Evolutionary conservation across 2,113 vertebrate species (phyloP), one percentile per base, ranked within the genome.

Genomic region (Phylloscopus trochiloides): DNA sequence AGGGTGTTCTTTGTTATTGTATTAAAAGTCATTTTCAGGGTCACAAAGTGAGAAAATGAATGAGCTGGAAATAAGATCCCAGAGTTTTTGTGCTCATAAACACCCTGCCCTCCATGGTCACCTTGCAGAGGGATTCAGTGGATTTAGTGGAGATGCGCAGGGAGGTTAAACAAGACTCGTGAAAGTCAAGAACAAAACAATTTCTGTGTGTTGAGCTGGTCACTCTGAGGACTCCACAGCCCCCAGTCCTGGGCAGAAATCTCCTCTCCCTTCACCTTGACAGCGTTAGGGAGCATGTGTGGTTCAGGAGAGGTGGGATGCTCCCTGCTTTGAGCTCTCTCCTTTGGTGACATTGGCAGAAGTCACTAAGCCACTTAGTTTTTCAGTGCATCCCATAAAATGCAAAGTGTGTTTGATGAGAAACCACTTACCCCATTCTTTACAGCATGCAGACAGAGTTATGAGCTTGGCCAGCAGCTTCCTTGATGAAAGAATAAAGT

Each of bases 381-480:
- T 73, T 93, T 94, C 88, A 88, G 71, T 80, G 32, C 88, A n/a
- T 92, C 67, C 16, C 88, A 90, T 93, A 95, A 97, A 96, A 94
- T 91, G 91, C 86, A 80, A 95, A 92, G 91, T 78, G 50, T 67
- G 8, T 92, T 95, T 94, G 94, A 92, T 91, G 95, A 95, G 88
- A 72, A 96, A 61, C 86, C 79, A 58, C 90, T 93, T 79, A 75
- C 31, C 2, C 17, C 3, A 29, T 89, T 84, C 92, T 97, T 97
- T 94, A 95, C 80, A 81, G 50, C 24, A 1, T 15, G 38, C 14
- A 89, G 96, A 80, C 91, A 96, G 93, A 94, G 71, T 97, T 96
- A 97, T 12, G 94, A 94, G 86, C 68, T 45, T 71, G 88, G 79
- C 83, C 92, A 86, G 79, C 59, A 58, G 67, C 86, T 92, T 86